Base-by-base conservation (phyloP, 1,140 invertebrate genomes). In the Lepidostoma basale region DNA sequence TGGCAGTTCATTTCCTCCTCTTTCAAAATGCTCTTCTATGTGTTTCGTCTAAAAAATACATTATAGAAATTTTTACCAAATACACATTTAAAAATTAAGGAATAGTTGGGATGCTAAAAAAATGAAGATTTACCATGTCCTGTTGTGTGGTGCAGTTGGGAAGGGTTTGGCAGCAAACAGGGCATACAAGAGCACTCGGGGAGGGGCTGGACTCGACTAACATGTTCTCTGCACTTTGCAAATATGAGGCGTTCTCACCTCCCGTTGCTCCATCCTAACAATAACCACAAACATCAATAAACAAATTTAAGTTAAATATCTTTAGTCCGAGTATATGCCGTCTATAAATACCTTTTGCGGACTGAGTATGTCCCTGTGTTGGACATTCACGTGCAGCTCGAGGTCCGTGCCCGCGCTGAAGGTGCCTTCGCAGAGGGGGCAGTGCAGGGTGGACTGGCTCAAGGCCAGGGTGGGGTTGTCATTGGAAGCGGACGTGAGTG, bases 321-420 rank as follows among this genome's bases (percentile, higher is more conserved):
- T 33, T 33, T 33, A 6, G 30, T 6, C 12, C 30, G 12, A 33
- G 30, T 33, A 33, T n/a, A 33, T 33, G 12, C 30, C 12, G 5
- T 33, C 12, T 5, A 33, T 42, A 28, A 6, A 26, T 44, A 72
- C 67, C 74, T 82, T 83, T 63, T 82, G 81, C 8, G 83, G 83
- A 73, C 82, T 82, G 65, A 82, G 74, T 67, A 83, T 83, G 74
- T 83, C 82, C 26, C 78, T 76, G 77, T 95, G 92, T 75, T 92
- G 91, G 20, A 92, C 89, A 78, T 94, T 94, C 0, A 95, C 92
- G 77, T 95, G 93, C 8, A 93, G 76, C 78, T 94, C 91, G 22
- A 95, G 84, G 76, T 92, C 91, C n/a, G 89, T 87, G 8, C 87
- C 87, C 67, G 88, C 88, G 18, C 86, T 83, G 78, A 92, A 94